A percentile compares a stretch with the other conserved stretches of the same genome.
Evolutionary conservation across 2,888 invertebrate species (phyloP).

Genomic region (Hydriomena furcata): DNA sequence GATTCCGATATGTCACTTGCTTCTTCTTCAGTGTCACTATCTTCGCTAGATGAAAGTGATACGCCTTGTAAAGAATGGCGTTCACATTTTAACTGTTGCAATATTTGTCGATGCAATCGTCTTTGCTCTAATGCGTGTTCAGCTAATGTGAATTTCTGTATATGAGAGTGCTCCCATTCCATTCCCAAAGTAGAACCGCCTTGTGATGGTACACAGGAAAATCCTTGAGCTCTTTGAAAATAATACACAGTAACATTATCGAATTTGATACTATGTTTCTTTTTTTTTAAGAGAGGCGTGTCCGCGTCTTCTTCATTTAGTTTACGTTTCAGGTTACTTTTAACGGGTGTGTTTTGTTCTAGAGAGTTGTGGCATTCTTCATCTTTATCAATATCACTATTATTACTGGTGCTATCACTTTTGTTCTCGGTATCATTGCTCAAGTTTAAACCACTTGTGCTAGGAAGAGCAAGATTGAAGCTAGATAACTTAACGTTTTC

Average conservation of each 20-base stretch:
- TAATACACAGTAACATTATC: slow-evolving; percentile 97
- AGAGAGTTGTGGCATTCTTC: slow-evolving; percentile 38
- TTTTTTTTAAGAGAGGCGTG: slow-evolving; percentile 83
- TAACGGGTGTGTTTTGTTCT: slow-evolving; percentile 51
- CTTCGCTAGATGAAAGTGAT: slow-evolving; percentile 89
- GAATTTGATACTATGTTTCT: slow-evolving; percentile 93
- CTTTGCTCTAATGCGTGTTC: slow-evolving; percentile 96
- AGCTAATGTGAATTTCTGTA: slow-evolving; percentile 90
- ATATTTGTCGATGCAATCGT: slow-evolving; percentile 91
- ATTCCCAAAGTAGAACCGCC: slow-evolving; percentile 97
- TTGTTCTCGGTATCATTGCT: slow-evolving; percentile 37
- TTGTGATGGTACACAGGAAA: slow-evolving; percentile 95
- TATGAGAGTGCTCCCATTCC: slow-evolving; percentile 88
- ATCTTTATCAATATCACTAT: slow-evolving; percentile 38
- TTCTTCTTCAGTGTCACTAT: slow-evolving; percentile 93
- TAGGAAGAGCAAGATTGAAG: slow-evolving; percentile 64
- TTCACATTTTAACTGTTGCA: slow-evolving; percentile 89
- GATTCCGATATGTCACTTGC: slow-evolving; percentile 91
- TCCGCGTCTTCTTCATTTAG: slow-evolving; percentile 65
- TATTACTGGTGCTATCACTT: slow-evolving; percentile 36
- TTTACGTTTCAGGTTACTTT: slow-evolving; percentile 89
- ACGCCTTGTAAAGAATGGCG: slow-evolving; percentile 82
- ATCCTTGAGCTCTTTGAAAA: slow-evolving; percentile 96
- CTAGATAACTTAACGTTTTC: slow-evolving; percentile 80
- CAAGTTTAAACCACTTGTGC: slow-evolving; percentile 50